Evolutionary conservation across 2,888 invertebrate genomes (phyloP).

Genomic region (Drosophila mimica): DNA sequence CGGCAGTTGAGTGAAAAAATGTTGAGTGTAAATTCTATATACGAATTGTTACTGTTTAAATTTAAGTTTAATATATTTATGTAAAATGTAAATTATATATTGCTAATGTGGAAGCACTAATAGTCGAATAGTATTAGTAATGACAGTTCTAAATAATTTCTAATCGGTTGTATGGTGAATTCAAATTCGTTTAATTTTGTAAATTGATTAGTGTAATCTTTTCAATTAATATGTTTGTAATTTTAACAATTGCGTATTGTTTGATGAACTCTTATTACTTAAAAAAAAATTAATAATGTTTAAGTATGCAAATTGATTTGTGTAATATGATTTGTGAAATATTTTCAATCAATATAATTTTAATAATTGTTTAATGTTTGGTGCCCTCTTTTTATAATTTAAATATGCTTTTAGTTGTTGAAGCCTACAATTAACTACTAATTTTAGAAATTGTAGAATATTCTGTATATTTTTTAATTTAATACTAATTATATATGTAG

Average conservation of each 20-base stretch:
- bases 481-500: no score
- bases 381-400: not conserved
- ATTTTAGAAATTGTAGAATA: not conserved
- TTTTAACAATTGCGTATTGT: not conserved
- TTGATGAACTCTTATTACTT: not conserved
- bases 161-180: not conserved
- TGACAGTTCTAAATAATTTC: not conserved
- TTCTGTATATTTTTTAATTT: not conserved
- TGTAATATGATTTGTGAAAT: not conserved
- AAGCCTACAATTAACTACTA: no score
- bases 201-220: not conserved
- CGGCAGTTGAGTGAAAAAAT: slow-evolving; percentile 1
- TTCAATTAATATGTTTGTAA: not conserved
- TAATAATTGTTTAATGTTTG: not conserved
- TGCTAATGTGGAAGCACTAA: not conserved
- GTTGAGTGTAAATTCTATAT: not conserved
- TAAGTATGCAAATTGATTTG: not conserved
- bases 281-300: not conserved
- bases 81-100: not conserved
- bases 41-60: not conserved
- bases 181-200: not conserved
- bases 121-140: not conserved
- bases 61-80: not conserved
- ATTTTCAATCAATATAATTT: not conserved
- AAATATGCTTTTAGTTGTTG: not conserved